These are phyloP conservation scores for Drosophila dives DNA, from an alignment of 2,888 invertebrate species.

Conservation along the genomic window DNA sequence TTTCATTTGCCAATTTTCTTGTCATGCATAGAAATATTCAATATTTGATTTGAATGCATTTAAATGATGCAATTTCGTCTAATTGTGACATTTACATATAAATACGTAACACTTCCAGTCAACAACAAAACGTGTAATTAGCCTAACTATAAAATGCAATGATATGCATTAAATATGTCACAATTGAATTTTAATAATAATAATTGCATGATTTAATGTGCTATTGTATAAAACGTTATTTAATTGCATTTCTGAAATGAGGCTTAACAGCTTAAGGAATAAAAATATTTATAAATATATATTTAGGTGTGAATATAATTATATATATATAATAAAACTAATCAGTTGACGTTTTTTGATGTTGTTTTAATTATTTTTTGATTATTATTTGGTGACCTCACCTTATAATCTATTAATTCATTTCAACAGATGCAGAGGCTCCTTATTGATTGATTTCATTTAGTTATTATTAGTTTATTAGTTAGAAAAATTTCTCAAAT, in stretches of 20 bases:
- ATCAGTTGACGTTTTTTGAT: not conserved
- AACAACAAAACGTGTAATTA: slow-evolving; percentile 9
- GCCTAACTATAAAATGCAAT: not conserved
- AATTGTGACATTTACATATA: not conserved
- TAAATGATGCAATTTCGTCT: slow-evolving; percentile 15
- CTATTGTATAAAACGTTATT: not conserved
- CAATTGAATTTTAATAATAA: not conserved
- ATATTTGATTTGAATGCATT: slow-evolving; percentile 4
- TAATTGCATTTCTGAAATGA: not conserved
- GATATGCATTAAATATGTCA: not conserved
- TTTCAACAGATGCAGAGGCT: not conserved
- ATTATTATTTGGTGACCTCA: not conserved
- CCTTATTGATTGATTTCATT: not conserved
- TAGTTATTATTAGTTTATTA: too few relatives aligned
- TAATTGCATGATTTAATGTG: not conserved
- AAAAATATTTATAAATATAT: too few relatives aligned
- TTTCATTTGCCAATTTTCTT: not conserved
- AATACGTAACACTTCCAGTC: not conserved
- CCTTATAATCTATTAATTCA: not conserved
- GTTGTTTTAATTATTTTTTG: not conserved
- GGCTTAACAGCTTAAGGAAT: not conserved
- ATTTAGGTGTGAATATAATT: too few relatives aligned
- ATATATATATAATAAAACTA: not conserved
- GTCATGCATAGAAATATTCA: not conserved
- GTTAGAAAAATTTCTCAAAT: not conserved